Evolutionary conservation across 2,113 vertebrate genomes (phyloP), one percentile per base, ranked within the genome.

Genomic region (Cebidichthys violaceus): DNA sequence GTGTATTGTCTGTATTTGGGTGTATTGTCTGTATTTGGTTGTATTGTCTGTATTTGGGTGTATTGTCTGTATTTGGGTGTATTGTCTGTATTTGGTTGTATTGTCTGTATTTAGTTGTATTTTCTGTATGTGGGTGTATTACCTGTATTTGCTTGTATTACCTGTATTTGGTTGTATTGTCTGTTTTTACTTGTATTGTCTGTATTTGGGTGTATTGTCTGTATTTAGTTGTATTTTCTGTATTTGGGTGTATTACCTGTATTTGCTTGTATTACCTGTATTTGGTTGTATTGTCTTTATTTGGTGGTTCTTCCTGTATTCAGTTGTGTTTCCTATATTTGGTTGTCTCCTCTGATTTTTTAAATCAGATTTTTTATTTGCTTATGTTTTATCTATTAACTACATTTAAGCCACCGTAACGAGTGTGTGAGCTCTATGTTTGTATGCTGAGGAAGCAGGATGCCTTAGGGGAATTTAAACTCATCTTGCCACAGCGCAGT

Each of bases 381-480:
- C 50, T 4, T 37, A 33, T 75, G 29, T 54, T 47, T 29, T 77
- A 2, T 60, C 60, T 33, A 6, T 62, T 70, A 29, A 13, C 66
- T 39, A 15, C 13, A 45, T 33, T 45, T 15, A 31, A 35, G n/a
- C 47, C 59, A 35, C 31, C 15, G 55, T 50, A 24, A 61, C 2
- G n/a, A 13, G n/a, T 61, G 67, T 52, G 71, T 20, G 18, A 6
- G 33, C 43, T 62, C 35, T n/a, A 41, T 52, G 67, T 77, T 41
- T 29, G 47, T 73, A 41, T 76, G 86, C 71, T 62, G 47, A 75
- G 50, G 75, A 68, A 15, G 18, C 72, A 65, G 66, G 41, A 82
- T 41, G 62, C 24, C 6, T 24, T 15, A 29, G 3, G 41, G n/a
- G 31, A 61, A 62, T 79, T 79, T 60, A 70, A 81, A 85, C 60